Evolutionary conservation across 2,797 vertebrate genomes (phyloP).

Genomic region (Centropyge bicolor): DNA sequence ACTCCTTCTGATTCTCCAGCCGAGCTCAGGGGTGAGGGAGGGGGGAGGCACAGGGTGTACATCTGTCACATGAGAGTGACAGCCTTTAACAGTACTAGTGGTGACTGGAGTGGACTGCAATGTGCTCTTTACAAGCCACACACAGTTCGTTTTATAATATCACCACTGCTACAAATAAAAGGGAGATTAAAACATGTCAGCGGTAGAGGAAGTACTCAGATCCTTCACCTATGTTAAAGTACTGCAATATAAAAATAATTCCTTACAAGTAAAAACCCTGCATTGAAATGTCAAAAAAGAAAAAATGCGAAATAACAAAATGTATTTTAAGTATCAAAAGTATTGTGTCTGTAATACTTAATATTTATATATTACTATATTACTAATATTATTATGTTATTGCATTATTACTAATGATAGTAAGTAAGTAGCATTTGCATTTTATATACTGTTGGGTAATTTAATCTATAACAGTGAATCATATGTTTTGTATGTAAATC

Average conservation of each 20-base stretch:
- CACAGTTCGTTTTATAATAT: conserved; percentile 6
- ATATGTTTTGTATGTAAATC: neutral
- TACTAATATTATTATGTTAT: neutral
- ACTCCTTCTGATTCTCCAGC: conserved; percentile 90
- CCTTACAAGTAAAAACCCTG: neutral
- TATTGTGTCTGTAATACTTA: neutral
- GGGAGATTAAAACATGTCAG: too few relatives aligned
- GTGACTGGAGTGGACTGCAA: conserved; percentile 87
- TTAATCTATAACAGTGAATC: neutral
- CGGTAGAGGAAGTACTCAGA: neutral
- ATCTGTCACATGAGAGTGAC: conserved; percentile 93
- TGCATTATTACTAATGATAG: neutral
- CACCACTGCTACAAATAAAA: conserved; percentile 1
- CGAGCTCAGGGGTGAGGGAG: conserved; percentile 64
- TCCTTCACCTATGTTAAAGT: neutral
- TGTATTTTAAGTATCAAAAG: neutral
- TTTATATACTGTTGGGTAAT: neutral
- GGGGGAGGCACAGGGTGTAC: conserved; percentile 81
- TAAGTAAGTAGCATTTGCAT: neutral
- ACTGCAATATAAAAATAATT: neutral
- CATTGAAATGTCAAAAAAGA: neutral
- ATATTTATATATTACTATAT: neutral
- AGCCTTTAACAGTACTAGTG: conserved; percentile 86
- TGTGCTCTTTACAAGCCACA: conserved; percentile 7
- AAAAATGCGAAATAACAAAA: neutral